Conservation (phyloP, 2,888 invertebrate genomes). For the Scelioninae gen. 2 region DNA sequence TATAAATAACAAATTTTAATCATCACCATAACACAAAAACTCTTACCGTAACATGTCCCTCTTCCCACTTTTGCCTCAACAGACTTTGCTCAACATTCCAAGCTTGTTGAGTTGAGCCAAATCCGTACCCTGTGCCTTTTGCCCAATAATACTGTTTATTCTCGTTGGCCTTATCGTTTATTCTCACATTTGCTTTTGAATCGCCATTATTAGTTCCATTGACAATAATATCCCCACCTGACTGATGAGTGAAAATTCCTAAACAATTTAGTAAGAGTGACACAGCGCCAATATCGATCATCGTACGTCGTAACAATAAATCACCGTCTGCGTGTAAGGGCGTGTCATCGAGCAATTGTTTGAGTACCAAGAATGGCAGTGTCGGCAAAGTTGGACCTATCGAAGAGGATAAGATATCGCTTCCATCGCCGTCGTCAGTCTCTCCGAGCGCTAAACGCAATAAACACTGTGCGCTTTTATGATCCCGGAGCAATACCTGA, state of each 20-base stretch:
- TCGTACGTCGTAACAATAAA: slow-evolving; percentile 83
- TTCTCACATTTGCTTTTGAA: slow-evolving; percentile 63
- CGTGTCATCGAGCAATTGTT: slow-evolving; percentile 85
- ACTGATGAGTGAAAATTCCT: slow-evolving; percentile 91
- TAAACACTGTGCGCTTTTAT: slow-evolving; percentile 90
- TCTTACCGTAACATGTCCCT: slow-evolving; percentile 90
- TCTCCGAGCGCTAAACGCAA: slow-evolving; percentile 92
- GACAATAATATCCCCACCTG: slow-evolving; percentile 67
- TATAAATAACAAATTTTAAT: too few relatives aligned
- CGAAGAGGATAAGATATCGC: slow-evolving; percentile 84
- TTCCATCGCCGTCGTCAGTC: slow-evolving; percentile 90
- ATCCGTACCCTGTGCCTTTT: slow-evolving; percentile 97
- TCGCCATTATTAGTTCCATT: slow-evolving; percentile 74
- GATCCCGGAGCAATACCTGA: slow-evolving; percentile 89
- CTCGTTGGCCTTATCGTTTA: slow-evolving; percentile 77
- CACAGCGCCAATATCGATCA: slow-evolving; percentile 90
- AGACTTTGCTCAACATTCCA: slow-evolving; percentile 98
- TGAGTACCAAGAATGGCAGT: slow-evolving; percentile 87
- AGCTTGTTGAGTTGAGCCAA: slow-evolving; percentile 94
- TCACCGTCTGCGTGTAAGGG: slow-evolving; percentile 87
- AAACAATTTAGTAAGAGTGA: slow-evolving; percentile 91
- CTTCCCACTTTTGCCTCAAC: slow-evolving; percentile 90
- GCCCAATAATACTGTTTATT: slow-evolving; percentile 93
- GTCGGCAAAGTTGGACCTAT: slow-evolving; percentile 83
- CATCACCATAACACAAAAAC: slow-evolving; percentile 12